Percentiles rank a stretch among this genome's conserved stretches.
phyloP scores from a whole-genome alignment of 35 echinoderm and acorn worm genomes.

The Holothuria glaberrima region DNA sequence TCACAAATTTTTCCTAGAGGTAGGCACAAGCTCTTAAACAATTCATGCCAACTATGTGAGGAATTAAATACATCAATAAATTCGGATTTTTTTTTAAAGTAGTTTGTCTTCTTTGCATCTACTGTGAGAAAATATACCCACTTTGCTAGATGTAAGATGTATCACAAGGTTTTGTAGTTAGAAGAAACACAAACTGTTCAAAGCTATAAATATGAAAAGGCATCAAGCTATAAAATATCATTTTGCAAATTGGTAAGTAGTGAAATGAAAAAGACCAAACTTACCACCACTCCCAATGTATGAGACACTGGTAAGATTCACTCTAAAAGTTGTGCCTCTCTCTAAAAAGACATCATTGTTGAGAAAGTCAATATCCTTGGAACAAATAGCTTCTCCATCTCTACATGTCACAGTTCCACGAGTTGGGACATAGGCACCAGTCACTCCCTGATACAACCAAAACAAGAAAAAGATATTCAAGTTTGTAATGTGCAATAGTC shows the following conservation, averaged over 20 bases:
- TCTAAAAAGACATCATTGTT: constrained; percentile 87
- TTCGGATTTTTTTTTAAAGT: not conserved
- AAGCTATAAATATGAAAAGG: no score
- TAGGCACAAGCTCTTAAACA: no score
- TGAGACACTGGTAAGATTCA: constrained; percentile 68
- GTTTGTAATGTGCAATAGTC: not conserved
- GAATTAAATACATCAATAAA: not conserved
- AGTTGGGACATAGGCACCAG: constrained; percentile 79
- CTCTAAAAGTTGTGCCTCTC: constrained; percentile 74
- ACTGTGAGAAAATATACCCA: not conserved
- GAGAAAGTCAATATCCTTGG: constrained; percentile 59
- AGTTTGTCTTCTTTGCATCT: not conserved
- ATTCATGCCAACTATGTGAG: no score
- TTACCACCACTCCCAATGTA: constrained; percentile 66
- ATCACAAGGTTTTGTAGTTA: not conserved
- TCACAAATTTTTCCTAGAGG: no score
- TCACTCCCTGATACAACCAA: constrained; percentile 69
- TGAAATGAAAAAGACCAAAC: not conserved
- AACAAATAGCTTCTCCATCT: constrained; percentile 64
- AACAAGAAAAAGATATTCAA: not conserved
- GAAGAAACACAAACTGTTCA: not conserved
- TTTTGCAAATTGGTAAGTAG: no score
- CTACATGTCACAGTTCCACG: constrained; percentile 60
- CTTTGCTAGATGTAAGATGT: not conserved
- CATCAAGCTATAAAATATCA: no score